These are phyloP conservation scores for Ruditapes philippinarum DNA, from an alignment of 1,140 invertebrate species.

Conservation along the genomic window DNA sequence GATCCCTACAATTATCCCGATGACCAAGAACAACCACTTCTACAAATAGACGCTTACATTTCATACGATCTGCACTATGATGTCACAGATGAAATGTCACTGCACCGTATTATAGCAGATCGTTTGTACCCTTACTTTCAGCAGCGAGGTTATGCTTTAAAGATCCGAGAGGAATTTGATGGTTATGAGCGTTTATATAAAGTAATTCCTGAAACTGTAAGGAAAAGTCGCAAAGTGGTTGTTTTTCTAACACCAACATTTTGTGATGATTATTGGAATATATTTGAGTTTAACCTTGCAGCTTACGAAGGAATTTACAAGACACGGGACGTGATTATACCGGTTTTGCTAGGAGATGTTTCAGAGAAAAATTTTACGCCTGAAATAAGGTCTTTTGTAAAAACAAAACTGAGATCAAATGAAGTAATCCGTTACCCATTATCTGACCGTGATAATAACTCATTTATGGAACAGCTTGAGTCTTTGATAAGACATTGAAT, in stretches of 20 bases:
- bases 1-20: constrained; percentile 12
- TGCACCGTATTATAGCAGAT: not conserved
- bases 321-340: constrained; percentile 27
- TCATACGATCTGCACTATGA: constrained; percentile 18
- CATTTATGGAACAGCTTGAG: not conserved
- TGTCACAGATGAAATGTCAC: not conserved
- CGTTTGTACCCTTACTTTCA: not conserved
- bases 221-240: constrained; percentile 8
- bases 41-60: constrained; percentile 39
- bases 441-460: not conserved
- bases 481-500: too few relatives aligned
- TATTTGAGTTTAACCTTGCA: constrained; percentile 50
- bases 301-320: constrained; percentile 42
- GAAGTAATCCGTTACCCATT: not conserved
- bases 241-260: not conserved
- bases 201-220: not conserved
- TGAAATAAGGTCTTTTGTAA: not conserved
- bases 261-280: constrained; percentile 28
- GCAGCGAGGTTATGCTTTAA: not conserved
- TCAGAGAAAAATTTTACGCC: not conserved
- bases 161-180: constrained; percentile 1
- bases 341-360: not conserved
- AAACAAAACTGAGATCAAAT: not conserved
- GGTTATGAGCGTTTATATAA: not conserved
- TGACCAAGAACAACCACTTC: not conserved